Percentiles rank a stretch among this genome's conserved stretches.
These are phyloP conservation scores for Ormyrus pomaceus DNA, from an alignment of 2,888 invertebrate genomes.

Conservation along the genomic window DNA sequence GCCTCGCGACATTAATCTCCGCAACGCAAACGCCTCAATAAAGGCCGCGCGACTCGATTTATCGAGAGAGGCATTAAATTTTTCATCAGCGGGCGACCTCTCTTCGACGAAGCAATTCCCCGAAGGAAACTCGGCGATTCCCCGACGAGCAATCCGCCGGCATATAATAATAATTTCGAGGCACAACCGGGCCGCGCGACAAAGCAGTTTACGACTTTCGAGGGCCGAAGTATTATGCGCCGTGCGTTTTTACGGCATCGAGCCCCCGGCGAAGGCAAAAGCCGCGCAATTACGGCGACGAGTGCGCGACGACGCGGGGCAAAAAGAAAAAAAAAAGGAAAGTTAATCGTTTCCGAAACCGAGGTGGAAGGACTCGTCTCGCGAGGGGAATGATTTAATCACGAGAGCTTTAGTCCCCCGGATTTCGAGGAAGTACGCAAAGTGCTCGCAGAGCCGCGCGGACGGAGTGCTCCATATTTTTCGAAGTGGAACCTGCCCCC, in stretches of 20 bases:
- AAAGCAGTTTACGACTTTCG: slow-evolving; percentile 19
- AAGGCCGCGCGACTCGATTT: too few relatives aligned
- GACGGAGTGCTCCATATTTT: slow-evolving; percentile 24
- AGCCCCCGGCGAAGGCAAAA: background rate
- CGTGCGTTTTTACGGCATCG: background rate
- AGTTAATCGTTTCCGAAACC: slow-evolving; percentile 38
- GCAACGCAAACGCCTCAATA: too few relatives aligned
- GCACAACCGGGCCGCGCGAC: background rate
- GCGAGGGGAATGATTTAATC: slow-evolving; percentile 30
- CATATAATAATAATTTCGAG: background rate
- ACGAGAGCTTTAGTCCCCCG: slow-evolving; percentile 8
- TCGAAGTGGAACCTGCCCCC: slow-evolving; percentile 15
- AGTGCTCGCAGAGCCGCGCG: slow-evolving; percentile 2
- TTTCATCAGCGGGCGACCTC: background rate
- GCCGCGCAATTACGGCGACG: background rate
- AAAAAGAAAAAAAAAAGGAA: background rate
- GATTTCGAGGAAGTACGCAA: slow-evolving; percentile 11
- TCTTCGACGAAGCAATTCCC: background rate
- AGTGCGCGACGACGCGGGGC: background rate
- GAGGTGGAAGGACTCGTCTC: background rate
- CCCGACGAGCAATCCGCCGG: background rate
- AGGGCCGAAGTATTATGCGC: background rate
- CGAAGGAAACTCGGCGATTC: background rate
- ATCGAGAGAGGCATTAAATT: too few relatives aligned
- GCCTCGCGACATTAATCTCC: too few relatives aligned